A percentile compares a stretch with the other conserved stretches of the same genome.
These are phyloP conservation scores for Pseudochirops cupreus DNA, from an alignment of 2,797 vertebrate genomes.

Conservation along the genomic window DNA sequence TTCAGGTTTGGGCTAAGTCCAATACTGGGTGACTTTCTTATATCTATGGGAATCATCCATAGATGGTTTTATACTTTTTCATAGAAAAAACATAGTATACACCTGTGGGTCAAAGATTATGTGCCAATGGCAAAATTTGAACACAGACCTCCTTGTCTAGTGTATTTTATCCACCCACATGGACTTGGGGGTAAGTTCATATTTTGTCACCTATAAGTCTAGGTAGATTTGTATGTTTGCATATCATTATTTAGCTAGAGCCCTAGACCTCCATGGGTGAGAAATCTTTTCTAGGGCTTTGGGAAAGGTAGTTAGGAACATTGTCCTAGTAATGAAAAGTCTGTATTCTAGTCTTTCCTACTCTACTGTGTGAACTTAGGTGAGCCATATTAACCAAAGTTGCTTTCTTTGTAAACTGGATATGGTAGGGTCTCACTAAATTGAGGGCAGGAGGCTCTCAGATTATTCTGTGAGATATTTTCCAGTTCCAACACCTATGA, in stretches of 20 bases:
- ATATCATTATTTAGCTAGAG: neutral
- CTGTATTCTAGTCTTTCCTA: neutral
- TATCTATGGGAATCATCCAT: neutral
- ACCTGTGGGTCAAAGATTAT: neutral
- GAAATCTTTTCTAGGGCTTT: neutral
- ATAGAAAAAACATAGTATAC: neutral
- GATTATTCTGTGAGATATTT: neutral
- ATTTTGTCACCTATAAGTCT: neutral
- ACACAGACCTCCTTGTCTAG: neutral
- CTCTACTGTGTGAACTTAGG: neutral
- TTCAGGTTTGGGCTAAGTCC: neutral
- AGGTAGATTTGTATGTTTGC: neutral
- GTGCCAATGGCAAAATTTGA: neutral
- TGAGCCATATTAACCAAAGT: neutral
- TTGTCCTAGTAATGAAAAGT: neutral
- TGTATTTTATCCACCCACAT: neutral
- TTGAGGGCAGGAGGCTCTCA: neutral
- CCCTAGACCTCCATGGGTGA: neutral
- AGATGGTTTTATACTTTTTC: neutral
- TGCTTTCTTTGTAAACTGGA: neutral
- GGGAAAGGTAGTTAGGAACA: neutral
- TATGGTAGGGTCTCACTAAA: neutral
- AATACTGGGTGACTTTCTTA: slow-evolving; percentile 23
- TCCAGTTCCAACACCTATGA: slow-evolving; percentile 1
- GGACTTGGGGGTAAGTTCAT: neutral